Base-by-base conservation (phyloP, 2,113 vertebrate genomes). In the Tupaia tana region DNA sequence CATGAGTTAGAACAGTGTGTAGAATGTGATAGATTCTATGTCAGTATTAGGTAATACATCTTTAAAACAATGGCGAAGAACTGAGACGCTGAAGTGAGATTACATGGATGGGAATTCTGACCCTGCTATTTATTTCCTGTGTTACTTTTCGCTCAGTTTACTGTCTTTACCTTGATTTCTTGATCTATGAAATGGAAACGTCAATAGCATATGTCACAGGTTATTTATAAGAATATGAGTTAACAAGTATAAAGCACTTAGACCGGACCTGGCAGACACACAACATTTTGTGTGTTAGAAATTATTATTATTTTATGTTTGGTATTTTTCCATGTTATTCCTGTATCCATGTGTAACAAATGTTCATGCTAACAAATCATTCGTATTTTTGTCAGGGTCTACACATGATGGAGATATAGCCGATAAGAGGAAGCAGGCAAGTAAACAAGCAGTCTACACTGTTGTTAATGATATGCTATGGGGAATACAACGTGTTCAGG, bases 161-260 rank as follows among this genome's bases (percentile, higher is more conserved):
- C 24, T 29, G n/a, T 43, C 10, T 86, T 93, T 74, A 4, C 2
- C 20, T 73, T 86, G 78, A 20, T 58, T 79, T 82, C 16, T 58
- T 84, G 5, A 7, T 79, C n/a, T 85, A 54, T 59, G 85, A 88
- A 84, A 54, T 58, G 12, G 52, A 24, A 64, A 13, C 24, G 69
- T 27, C 5, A 29, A 25, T 24, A 77, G 22, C 20, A 59, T 29
- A 1, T 86, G 79, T 6, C 59, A 71, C 27, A 84, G 14, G 3
- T 78, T 71, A 64, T 90, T 92, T 83, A 20, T 61, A 93, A 96
- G 29, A 7, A 73, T 86, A 19, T 73, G 22, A 86, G 6, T 71
- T 66, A 86, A n/a, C 70, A 43, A 83, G 66, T 75, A 3, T 15
- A 87, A 95, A 61, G 22, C 16, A 77, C 14, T 79, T 86, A 77